These are phyloP conservation scores for Cynaeus angustus DNA, from an alignment of 2,888 invertebrate genomes.

Conservation along the genomic window DNA sequence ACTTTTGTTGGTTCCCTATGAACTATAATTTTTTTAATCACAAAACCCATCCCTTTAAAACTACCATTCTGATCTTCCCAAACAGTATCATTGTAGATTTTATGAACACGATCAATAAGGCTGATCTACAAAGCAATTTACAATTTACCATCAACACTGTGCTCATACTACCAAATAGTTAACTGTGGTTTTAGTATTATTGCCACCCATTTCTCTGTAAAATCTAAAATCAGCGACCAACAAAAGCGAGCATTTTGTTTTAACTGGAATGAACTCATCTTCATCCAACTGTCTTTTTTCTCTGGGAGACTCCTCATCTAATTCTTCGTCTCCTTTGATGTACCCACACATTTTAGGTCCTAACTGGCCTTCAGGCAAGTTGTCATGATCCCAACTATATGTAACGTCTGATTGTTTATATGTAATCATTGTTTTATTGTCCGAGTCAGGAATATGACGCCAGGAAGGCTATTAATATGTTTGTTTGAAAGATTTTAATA, in stretches of 20 bases:
- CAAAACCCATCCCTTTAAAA: conserved; percentile 96
- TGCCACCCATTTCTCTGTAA: conserved; percentile 95
- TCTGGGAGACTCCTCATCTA: too few species aligned
- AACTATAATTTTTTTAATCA: conserved; percentile 94
- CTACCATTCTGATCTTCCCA: conserved; percentile 94
- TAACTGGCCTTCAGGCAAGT: conserved; percentile 71
- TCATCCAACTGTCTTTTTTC: conserved; percentile 80
- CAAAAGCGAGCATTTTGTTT: conserved; percentile 91
- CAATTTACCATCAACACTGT: neutral
- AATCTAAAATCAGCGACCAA: conserved; percentile 97
- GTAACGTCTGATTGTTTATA: conserved; percentile 92
- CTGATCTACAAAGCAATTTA: conserved; percentile 81
- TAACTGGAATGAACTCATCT: conserved; percentile 91
- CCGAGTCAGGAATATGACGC: conserved; percentile 86
- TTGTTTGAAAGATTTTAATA: neutral
- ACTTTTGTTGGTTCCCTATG: conserved; percentile 92
- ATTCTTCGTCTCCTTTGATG: conserved; percentile 81
- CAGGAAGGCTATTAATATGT: conserved; percentile 85
- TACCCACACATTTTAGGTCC: conserved; percentile 88
- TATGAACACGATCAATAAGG: conserved; percentile 96
- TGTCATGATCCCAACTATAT: conserved; percentile 82
- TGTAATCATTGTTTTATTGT: conserved; percentile 91
- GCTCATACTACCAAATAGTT: conserved; percentile 83
- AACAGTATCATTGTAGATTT: conserved; percentile 94
- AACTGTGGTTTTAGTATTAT: conserved; percentile 94